Evolutionary conservation across 2,797 vertebrate species (phyloP), one percentile per base, ranked within the genome.

Genomic region (Dendrocincla tyrannina): DNA sequence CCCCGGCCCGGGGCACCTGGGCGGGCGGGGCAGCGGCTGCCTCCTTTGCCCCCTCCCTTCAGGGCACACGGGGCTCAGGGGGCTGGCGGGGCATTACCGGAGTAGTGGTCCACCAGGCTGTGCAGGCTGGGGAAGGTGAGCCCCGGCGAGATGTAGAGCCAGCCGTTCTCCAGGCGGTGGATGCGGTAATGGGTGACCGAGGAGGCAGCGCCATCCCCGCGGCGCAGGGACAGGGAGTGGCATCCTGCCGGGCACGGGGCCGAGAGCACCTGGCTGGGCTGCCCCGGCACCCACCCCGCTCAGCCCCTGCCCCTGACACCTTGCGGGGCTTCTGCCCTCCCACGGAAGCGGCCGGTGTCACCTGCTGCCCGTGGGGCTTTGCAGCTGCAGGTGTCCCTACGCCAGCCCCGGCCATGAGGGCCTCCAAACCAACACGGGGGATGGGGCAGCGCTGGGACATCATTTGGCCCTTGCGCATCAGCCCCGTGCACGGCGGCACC

Each of bases 181-280:
- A 99, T 98, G 92, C 98, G 98, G 91, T 99, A 99, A 97, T 99
- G 99, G 67, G 98, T 98, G 77, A 99, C 98, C 1, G 89, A 93
- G 88, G 98, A 79, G 4, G 97, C 94, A 9, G 82, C 17, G 7
- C 23, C 94, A 50, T 93, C 95, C 55, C 97, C 96, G 79, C 69
- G 96, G 79, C 98, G 97, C 60, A 99, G 11, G 0, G 98, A 99
- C 67, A 99, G 97, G 0, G 98, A 98, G 67, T 97, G 98, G 87
- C 97, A 97, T 64, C 98, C 99, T 99, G 76, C 11, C 7, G 18
- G 79, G 32, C 33, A 16, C 0, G 8, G n/a, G 56, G 18, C 4
- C 1, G 13, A 47, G 42, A 28, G 27, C 50, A 13, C 0, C 0
- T 4, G 55, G 41, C 28, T 0, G 5, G 30, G 35, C 23, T 70